Percentiles rank a stretch among this genome's conserved stretches.
Evolutionary conservation across 2,113 vertebrate genomes (phyloP).

Genomic region (Carassius auratus): DNA sequence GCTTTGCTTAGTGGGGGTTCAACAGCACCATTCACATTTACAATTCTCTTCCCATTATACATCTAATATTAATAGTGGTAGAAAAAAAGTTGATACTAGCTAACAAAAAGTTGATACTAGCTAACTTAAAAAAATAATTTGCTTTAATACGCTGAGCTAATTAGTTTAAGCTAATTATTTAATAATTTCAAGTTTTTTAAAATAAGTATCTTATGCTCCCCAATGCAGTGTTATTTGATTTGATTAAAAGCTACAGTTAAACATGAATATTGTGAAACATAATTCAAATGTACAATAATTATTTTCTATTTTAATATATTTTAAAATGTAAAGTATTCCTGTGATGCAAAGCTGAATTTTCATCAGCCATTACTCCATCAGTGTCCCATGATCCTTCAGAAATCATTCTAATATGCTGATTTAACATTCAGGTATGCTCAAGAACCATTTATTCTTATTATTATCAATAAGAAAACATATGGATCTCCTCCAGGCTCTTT

Average conservation of each 20-base stretch:
- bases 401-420: background rate
- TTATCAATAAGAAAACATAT: background rate
- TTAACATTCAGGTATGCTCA: background rate
- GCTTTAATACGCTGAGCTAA: background rate
- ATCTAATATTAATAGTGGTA: background rate
- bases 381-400: background rate
- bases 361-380: background rate
- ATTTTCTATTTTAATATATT: background rate
- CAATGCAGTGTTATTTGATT: background rate
- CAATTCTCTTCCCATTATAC: background rate
- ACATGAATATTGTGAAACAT: background rate
- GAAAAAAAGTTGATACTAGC: background rate
- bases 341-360: background rate
- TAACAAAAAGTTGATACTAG: background rate
- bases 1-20: background rate
- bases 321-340: background rate
- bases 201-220: background rate
- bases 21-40: background rate
- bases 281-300: background rate
- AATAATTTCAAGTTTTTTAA: background rate
- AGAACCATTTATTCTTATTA: background rate
- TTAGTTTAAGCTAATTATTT: background rate
- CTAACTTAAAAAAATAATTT: background rate
- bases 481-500: background rate
- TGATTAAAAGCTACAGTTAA: background rate